Evolutionary conservation across 1,140 invertebrate genomes (phyloP).

Genomic region (Schmidtea mediterranea): DNA sequence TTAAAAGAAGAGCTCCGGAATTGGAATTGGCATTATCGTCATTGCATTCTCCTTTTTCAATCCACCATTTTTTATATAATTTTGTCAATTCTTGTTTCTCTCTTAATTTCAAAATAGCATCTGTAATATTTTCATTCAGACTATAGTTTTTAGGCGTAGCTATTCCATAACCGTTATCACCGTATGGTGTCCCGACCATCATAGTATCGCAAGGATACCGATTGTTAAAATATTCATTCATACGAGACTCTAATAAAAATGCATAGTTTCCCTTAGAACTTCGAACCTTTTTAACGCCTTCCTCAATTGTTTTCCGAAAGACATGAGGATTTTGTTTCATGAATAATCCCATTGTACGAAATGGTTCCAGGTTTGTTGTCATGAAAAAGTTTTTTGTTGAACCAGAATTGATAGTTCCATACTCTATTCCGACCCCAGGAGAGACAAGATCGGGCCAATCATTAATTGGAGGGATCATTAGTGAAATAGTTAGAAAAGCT

Average conservation of each 20-base stretch:
- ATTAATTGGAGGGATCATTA: constrained; percentile 15
- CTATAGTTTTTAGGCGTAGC: constrained; percentile 27
- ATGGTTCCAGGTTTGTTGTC: constrained; percentile 56
- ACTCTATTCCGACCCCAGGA: constrained; percentile 73
- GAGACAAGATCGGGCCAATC: constrained; percentile 30
- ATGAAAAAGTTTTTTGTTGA: constrained; percentile 64
- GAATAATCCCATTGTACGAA: constrained; percentile 76
- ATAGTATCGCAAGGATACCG: constrained; percentile 74
- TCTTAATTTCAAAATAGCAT: constrained; percentile 20
- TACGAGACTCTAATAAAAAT: constrained; percentile 68
- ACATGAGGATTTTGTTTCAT: constrained; percentile 41
- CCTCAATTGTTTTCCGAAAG: constrained; percentile 46
- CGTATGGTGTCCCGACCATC: constrained; percentile 24
- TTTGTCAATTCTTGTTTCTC: constrained; percentile 19
- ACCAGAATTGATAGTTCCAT: constrained; percentile 52
- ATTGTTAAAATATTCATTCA: constrained; percentile 75
- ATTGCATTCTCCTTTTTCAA: constrained; percentile 2
- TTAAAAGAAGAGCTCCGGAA: constrained; percentile 60
- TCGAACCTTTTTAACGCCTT: constrained; percentile 50
- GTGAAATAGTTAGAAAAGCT: constrained; percentile 11
- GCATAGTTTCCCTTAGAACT: constrained; percentile 47
- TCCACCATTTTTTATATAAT: constrained; percentile 26
- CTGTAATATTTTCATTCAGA: constrained; percentile 28
- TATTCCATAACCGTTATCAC: constrained; percentile 37
- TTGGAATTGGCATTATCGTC: constrained; percentile 33